Base-by-base conservation (phyloP, 2,113 vertebrate genomes). In the Telmatochromis sp. region DNA sequence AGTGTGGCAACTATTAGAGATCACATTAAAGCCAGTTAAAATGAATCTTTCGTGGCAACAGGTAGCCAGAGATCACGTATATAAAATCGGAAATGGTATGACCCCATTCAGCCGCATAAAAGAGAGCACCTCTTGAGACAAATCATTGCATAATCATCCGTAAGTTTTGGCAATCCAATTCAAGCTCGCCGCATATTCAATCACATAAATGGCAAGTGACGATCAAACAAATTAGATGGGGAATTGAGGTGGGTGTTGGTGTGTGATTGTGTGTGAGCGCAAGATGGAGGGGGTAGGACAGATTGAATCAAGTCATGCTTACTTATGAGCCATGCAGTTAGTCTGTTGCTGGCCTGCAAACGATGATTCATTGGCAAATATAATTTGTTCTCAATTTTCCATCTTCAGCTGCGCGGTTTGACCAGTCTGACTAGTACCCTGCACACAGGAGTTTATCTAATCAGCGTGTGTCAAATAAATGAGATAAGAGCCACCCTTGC, bases 291-390 rank as follows among this genome's bases (percentile, higher is more conserved):
- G 53, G 15, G 45, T 50, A 7, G 55, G 31, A 51, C 33, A 83
- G 87, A 93, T 86, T 88, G 57, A 89, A 89, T 92, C 71, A 84
- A 88, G 87, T 85, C 51, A 84, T 80, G 86, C 81, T 88, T 86
- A 57, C 65, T 92, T 78, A 89, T 37, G 83, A 90, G 60, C 54
- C 42, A 53, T 80, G 58, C 81, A 58, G 84, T 85, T 73, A 60
- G 88, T 75, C 75, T 82, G 84, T 78, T 60, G 83, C 83, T 68
- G 81, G 79, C 86, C 51, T 79, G 37, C 80, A 90, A 84, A 89
- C 53, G 71, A 87, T 82, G n/a, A 83, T 80, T 86, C 68, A 82
- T 35, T 47, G 83, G 68, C 28, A 85, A 86, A 92, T 89, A 81
- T 57, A 35, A 89, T 89, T 86, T 90, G 57, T 47, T 21, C 53